These are phyloP conservation scores for Bos taurus DNA, from an alignment of 2,113 vertebrate genomes.

Conservation along the genomic window ARS-UCD2.0 NC_037332.1:42451001-42451500, in stretches of 20 bases:
- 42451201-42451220: neutral
- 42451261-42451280: neutral
- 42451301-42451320: neutral
- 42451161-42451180: neutral
- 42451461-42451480: neutral
- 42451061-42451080: neutral
- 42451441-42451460: neutral
- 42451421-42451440: neutral
- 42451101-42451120: neutral
- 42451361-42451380: neutral
- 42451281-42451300: neutral
- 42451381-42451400: neutral
- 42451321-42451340: neutral
- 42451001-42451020: neutral
- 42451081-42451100: neutral
- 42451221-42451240: neutral
- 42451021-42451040: neutral
- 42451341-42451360: neutral
- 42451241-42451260: neutral
- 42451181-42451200: neutral
- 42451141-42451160: neutral
- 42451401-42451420: neutral
- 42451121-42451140: neutral
- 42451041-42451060: neutral
- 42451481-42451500: neutral